These are phyloP conservation scores for Orius insidiosus DNA, from an alignment of 1,140 invertebrate species.

Conservation along the genomic window DNA sequence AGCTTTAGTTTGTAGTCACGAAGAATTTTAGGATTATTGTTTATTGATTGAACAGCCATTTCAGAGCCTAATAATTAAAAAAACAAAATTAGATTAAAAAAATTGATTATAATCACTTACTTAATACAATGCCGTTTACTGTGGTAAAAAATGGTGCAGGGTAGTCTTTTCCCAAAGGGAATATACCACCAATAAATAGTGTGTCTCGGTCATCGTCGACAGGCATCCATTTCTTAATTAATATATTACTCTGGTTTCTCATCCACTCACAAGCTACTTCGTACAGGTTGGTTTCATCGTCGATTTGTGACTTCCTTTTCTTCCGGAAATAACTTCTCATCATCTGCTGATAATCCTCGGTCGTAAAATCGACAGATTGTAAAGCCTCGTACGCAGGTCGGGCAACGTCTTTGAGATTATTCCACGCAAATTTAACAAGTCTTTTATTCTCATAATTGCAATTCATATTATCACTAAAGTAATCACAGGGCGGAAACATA, in stretches of 20 bases:
- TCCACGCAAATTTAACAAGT: conserved; percentile 48
- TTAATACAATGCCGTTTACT: not conserved
- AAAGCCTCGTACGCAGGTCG: conserved; percentile 35
- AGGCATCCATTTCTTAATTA: conserved; percentile 33
- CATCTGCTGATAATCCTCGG: conserved; percentile 34
- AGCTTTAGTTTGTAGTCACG: conserved; percentile 43
- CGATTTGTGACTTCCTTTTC: conserved; percentile 15
- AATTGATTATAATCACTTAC: not conserved
- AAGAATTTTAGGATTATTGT: conserved; percentile 39
- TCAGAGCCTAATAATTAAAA: conserved; percentile 32
- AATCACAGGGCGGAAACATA: conserved; percentile 36
- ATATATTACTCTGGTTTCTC: conserved; percentile 28
- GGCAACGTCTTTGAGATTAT: conserved; percentile 31
- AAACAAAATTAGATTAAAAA: not conserved
- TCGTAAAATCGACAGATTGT: conserved; percentile 34
- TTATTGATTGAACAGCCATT: conserved; percentile 48
- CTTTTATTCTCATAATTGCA: conserved; percentile 46
- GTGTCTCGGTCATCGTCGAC: conserved; percentile 30
- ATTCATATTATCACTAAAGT: conserved; percentile 23
- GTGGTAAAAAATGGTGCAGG: conserved; percentile 1
- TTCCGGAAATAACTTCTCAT: conserved; percentile 28
- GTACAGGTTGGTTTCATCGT: conserved; percentile 20
- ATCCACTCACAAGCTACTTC: conserved; percentile 53
- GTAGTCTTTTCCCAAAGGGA: not conserved
- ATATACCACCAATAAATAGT: conserved; percentile 41